Evolutionary conservation across 2,888 invertebrate species (phyloP).

Genomic region (Andrena bicolor): DNA sequence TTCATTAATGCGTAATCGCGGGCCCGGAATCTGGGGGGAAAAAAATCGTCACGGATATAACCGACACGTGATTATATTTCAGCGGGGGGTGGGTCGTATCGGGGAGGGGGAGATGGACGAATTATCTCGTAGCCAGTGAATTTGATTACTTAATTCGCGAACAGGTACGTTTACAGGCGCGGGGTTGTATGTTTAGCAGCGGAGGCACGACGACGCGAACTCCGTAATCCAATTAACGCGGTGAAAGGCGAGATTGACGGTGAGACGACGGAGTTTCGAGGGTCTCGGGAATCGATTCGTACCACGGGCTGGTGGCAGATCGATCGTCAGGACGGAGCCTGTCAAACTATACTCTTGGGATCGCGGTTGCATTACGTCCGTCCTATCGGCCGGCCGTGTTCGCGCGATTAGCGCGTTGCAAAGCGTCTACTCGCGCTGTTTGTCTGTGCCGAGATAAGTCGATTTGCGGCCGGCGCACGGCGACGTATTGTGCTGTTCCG

Average conservation of each 20-base stretch:
- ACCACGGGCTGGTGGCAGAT: slow-evolving; percentile 50
- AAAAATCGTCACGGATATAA: slow-evolving; percentile 28
- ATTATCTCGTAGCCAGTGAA: slow-evolving; percentile 17
- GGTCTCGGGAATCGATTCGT: slow-evolving; percentile 63
- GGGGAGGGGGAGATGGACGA: neutral
- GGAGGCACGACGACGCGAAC: slow-evolving; percentile 51
- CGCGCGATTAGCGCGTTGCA: slow-evolving; percentile 64
- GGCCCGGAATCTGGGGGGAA: neutral
- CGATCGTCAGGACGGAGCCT: slow-evolving; percentile 66
- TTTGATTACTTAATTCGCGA: slow-evolving; percentile 53
- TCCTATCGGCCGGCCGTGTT: slow-evolving; percentile 57
- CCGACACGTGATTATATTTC: neutral
- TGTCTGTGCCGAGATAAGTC: slow-evolving; percentile 66
- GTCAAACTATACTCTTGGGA: slow-evolving; percentile 66
- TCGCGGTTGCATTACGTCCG: slow-evolving; percentile 62
- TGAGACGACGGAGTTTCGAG: slow-evolving; percentile 68
- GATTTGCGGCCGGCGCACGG: slow-evolving; percentile 52
- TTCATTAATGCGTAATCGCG: slow-evolving; percentile 27
- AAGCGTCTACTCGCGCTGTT: slow-evolving; percentile 52
- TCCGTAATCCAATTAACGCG: slow-evolving; percentile 73
- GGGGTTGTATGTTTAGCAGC: slow-evolving; percentile 18
- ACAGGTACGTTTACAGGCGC: slow-evolving; percentile 44
- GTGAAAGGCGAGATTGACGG: slow-evolving; percentile 74
- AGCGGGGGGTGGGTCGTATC: no score
- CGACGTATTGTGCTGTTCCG: slow-evolving; percentile 48